Evolutionary conservation across 2,797 vertebrate genomes (phyloP).

Genomic region (Diplodus sargus): DNA sequence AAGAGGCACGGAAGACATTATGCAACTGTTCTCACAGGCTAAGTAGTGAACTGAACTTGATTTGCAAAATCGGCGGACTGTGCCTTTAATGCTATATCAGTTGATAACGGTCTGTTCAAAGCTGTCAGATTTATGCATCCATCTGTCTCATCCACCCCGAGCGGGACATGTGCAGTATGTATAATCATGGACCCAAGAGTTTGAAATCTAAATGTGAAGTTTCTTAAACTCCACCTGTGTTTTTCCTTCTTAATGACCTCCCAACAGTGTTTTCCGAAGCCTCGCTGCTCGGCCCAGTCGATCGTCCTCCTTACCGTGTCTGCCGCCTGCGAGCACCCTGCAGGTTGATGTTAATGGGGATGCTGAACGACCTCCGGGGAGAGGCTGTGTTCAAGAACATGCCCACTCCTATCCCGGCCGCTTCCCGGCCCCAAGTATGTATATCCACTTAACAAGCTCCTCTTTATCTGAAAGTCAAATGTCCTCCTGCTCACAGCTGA

Average conservation of each 20-base stretch:
- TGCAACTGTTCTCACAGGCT: neutral
- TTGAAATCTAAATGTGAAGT: slow-evolving; percentile 14
- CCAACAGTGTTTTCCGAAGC: slow-evolving; percentile 28
- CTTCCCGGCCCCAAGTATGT: slow-evolving; percentile 12
- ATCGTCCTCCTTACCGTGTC: slow-evolving; percentile 82
- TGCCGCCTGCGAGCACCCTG: slow-evolving; percentile 82
- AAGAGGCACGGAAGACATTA: neutral
- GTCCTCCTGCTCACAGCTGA: slow-evolving; percentile 39
- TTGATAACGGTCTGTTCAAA: neutral
- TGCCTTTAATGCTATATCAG: neutral
- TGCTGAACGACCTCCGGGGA: slow-evolving; percentile 84
- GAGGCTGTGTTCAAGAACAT: slow-evolving; percentile 80
- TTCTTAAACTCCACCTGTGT: slow-evolving; percentile 21
- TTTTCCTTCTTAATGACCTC: slow-evolving; percentile 44
- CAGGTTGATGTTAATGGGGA: slow-evolving; percentile 89
- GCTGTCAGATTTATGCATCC: neutral
- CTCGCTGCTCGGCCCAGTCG: slow-evolving; percentile 15
- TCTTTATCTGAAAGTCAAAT: slow-evolving; percentile 57
- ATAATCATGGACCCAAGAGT: neutral
- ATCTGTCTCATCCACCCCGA: neutral
- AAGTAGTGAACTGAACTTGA: neutral
- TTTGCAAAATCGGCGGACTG: neutral
- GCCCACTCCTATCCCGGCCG: slow-evolving; percentile 42
- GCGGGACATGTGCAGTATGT: neutral
- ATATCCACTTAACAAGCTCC: slow-evolving; percentile 47